Evolutionary conservation across 2,888 invertebrate genomes (phyloP), one percentile per base, ranked within the genome.

Genomic region (Aelia acuminata): DNA sequence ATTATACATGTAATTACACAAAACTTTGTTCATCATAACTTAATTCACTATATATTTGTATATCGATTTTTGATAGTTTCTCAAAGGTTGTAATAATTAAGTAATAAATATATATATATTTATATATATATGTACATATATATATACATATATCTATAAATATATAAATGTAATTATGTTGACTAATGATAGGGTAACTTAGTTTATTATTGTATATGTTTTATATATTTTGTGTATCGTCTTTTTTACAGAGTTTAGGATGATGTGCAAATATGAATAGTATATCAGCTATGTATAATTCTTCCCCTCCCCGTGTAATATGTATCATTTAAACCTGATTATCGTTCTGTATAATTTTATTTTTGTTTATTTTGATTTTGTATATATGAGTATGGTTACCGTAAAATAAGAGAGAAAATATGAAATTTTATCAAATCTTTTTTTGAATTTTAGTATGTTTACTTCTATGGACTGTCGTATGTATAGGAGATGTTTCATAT

Each of bases 71-170:
- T 89, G 88, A 89, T 89, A 89, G 89, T 89, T 89, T 89, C 89
- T 89, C 89, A 86, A 89, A 89, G 89, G 89, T 90, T 90, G 89
- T 90, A 90, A 89, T 89, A 89, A 87, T 85, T 89, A 89, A 87
- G 87, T 75, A 75, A 87, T 31, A 87, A 48, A 63, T 50, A 85
- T 84, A 47, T 84, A 84, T 49, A 31, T 50, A 85, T 85, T 48
- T 50, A 50, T 49, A 50, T 15, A 50, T 50, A 85, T 85, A 53
- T 85, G 47, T 49, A 85, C 5, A 85, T 35, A 53, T 35, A 85
- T 35, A 53, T 35, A 85, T 85, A 39, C 35, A 85, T 50, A 35
- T 85, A 50, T 85, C 26, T 50, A 47, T 50, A 87, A 70, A 87
- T 48, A 87, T 57, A 87, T 63, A 75, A 87, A 88, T 89, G 86